Base-by-base conservation (phyloP, 2,797 vertebrate species). In the Eulemur rubriventer region DNA sequence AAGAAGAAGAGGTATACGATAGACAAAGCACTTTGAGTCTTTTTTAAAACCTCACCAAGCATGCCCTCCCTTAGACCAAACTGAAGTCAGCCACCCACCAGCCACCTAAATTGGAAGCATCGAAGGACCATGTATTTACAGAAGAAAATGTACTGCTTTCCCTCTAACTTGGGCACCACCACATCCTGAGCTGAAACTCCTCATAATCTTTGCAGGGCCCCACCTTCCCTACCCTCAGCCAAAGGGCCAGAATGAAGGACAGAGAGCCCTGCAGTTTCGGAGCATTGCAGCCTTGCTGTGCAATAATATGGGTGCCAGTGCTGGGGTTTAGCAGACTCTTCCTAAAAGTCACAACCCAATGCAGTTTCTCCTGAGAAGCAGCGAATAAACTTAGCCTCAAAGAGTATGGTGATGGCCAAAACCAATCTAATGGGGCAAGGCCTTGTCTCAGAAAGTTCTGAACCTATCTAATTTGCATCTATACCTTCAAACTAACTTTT, bases 381-480 rank as follows among this genome's bases (percentile, higher is more conserved):
- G 26, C 43, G 17, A 91, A 35, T 57, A 55, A 85, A 57, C 8
- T 0, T 7, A 84, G 33, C n/a, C 38, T 78, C 76, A 30, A 50
- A 48, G 55, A 89, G 26, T 33, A 26, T 24, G 2, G 35, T 84
- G 63, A 26, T 46, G 28, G 48, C 43, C 81, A 89, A 91, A 89
- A 89, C 48, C 18, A 75, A 3, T 18, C 35, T 33, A 70, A 78
- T 2, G 4, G 43, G 11, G 8, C 20, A 89, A 85, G 38, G 14
- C 48, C 33, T 85, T 72, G 17, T 65, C 52, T 89, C 50, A 20
- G n/a, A 48, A 84, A 92, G 73, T 72, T 84, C 78, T 30, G 12
- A 96, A 83, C 17, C n/a, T 65, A 13, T 46, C 81, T 76, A 82
- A 86, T 78, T 92, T 92, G 46, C 43, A 33, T 50, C 79, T 90